A percentile compares a stretch with the other conserved stretches of the same genome.
These are phyloP conservation scores for Heliothis peltigera DNA, from an alignment of 2,888 invertebrate genomes.

Conservation along the genomic window DNA sequence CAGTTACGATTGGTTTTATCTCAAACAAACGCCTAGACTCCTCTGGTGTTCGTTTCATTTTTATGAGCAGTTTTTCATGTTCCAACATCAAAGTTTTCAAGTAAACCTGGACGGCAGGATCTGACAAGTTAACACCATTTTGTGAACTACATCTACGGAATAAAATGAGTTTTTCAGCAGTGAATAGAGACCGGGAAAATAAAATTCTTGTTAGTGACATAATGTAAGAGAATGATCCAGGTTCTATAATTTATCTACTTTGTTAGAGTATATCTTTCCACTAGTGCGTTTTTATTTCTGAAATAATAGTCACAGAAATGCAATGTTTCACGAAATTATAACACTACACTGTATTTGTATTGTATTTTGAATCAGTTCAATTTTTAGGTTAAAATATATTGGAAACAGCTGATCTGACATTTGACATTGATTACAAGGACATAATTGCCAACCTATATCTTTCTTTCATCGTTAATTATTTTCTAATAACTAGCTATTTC, in stretches of 20 bases:
- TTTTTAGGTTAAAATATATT: neutral
- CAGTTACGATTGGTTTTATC: slow-evolving; percentile 89
- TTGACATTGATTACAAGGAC: neutral
- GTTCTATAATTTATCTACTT: too few relatives aligned
- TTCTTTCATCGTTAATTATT: too few relatives aligned
- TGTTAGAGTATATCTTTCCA: too few relatives aligned
- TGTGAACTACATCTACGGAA: slow-evolving; percentile 74
- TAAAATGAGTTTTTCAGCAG: slow-evolving; percentile 63
- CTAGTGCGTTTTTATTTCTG: too few relatives aligned
- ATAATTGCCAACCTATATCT: neutral
- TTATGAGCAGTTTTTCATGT: slow-evolving; percentile 86
- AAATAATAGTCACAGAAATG: neutral
- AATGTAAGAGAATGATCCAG: neutral
- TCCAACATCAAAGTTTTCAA: slow-evolving; percentile 87
- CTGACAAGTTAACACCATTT: slow-evolving; percentile 78
- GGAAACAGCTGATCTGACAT: slow-evolving; percentile 4
- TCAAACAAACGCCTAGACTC: slow-evolving; percentile 79
- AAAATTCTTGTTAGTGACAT: slow-evolving; percentile 70
- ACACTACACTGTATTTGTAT: neutral
- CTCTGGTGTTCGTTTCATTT: slow-evolving; percentile 69
- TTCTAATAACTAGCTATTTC: too few relatives aligned
- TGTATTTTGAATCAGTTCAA: neutral
- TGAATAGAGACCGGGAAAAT: slow-evolving; percentile 67
- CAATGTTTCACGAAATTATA: neutral
- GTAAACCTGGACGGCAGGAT: slow-evolving; percentile 87